Evolutionary conservation across 2,797 vertebrate species (phyloP).

Genomic region (Onychomys torridus): DNA sequence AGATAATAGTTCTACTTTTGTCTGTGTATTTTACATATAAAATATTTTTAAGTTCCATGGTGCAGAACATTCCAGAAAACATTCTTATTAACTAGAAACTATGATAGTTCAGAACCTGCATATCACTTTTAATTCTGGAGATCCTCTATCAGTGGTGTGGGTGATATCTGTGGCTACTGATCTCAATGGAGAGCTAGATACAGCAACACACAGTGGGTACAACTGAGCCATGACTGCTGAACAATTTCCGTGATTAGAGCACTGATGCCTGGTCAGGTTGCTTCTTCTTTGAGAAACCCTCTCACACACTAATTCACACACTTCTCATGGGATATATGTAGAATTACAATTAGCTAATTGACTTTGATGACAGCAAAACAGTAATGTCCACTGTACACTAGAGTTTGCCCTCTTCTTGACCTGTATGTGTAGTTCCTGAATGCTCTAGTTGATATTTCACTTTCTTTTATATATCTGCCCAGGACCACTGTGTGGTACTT

Average conservation of each 20-base stretch:
- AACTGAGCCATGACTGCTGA: accelerated
- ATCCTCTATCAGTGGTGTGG: background rate
- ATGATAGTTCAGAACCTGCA: background rate
- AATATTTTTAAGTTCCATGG: background rate
- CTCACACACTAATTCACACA: background rate
- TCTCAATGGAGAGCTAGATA: background rate
- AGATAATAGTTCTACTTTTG: no score
- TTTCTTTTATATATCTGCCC: background rate
- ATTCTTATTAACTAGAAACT: background rate
- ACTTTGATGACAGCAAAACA: background rate
- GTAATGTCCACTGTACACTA: background rate
- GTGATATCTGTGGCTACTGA: no score
- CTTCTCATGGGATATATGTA: background rate
- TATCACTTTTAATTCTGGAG: accelerated
- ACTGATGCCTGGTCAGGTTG: no score
- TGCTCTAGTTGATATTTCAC: background rate
- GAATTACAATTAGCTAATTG: background rate
- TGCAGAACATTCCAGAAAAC: no score
- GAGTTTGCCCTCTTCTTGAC: background rate
- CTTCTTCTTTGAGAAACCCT: background rate
- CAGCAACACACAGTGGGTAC: accelerated
- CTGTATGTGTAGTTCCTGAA: background rate
- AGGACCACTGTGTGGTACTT: no score
- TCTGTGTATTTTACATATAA: background rate
- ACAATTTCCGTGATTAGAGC: background rate